Percentiles rank a stretch among this genome's conserved stretches.
phyloP scores from a whole-genome alignment of 2,113 vertebrate species.

The Ranitomeya variabilis region DNA sequence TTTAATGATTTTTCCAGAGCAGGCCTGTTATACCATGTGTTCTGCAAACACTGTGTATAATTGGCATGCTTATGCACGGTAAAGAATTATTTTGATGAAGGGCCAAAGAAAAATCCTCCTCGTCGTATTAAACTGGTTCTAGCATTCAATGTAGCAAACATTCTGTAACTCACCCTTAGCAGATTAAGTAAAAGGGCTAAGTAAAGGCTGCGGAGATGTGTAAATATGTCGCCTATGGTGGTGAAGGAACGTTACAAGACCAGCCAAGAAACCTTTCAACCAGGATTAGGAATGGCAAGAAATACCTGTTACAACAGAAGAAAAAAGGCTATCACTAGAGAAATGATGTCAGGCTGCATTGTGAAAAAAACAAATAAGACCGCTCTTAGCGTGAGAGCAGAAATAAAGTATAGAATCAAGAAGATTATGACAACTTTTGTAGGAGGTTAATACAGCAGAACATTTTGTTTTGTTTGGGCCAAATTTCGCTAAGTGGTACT shows the following conservation, averaged over 20 bases:
- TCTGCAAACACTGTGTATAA: not conserved
- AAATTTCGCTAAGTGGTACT: conserved; percentile 22
- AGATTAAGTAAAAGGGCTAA: conserved; percentile 20
- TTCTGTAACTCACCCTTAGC: not conserved
- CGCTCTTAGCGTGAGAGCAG: conserved; percentile 25
- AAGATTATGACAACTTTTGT: conserved; percentile 54
- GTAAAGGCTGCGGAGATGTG: conserved; percentile 27
- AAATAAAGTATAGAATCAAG: conserved; percentile 42
- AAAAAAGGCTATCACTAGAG: conserved; percentile 41
- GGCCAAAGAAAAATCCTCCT: not conserved
- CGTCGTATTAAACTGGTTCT: not conserved
- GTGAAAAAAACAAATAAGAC: conserved; percentile 31
- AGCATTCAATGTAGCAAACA: not conserved
- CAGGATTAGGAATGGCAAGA: conserved; percentile 45
- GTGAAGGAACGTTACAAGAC: conserved; percentile 27
- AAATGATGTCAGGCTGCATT: conserved; percentile 38
- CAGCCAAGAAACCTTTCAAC: conserved; percentile 48
- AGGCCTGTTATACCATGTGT: not conserved
- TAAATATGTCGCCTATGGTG: conserved; percentile 38
- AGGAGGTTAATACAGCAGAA: conserved; percentile 47
- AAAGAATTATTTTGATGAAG: not conserved
- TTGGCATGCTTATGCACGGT: not conserved
- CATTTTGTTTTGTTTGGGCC: conserved; percentile 38
- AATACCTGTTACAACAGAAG: conserved; percentile 49
- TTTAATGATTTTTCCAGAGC: not conserved